A percentile compares a stretch with the other conserved stretches of the same genome.
These are phyloP conservation scores for Catharus bicknelli DNA, from an alignment of 2,113 vertebrate genomes.

Conservation along the genomic window DNA sequence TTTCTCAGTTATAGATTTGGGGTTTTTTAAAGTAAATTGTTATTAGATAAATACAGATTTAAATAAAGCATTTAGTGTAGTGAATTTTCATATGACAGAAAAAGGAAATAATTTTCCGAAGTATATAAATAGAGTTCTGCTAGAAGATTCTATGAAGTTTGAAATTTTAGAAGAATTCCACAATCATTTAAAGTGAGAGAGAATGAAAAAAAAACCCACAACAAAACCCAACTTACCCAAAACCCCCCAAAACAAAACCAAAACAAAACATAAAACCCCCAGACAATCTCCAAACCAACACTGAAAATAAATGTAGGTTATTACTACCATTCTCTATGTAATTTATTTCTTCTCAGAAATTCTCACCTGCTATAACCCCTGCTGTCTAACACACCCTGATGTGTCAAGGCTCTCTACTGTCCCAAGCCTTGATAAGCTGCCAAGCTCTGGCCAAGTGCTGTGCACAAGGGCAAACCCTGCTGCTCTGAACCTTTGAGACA, in stretches of 20 bases:
- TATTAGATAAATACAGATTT: not conserved
- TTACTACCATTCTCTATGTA: not conserved
- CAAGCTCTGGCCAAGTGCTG: not conserved
- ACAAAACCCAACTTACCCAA: not conserved
- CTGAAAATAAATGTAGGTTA: not conserved
- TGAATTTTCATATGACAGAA: not conserved
- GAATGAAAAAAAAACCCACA: rapidly evolving
- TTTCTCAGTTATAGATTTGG: not conserved
- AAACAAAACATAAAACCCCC: not conserved
- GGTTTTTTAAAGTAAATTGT: not conserved
- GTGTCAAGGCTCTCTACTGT: not conserved
- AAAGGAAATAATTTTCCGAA: not conserved
- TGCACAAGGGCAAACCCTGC: not conserved
- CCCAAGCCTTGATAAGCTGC: not conserved
- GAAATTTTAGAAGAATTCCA: not conserved
- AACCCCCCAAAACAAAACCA: not conserved
- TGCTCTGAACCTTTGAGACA: not conserved
- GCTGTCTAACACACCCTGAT: not conserved
- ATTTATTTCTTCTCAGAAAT: not conserved
- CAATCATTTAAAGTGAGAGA: not conserved
- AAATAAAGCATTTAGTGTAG: not conserved
- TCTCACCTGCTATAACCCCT: not conserved
- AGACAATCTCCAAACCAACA: not conserved
- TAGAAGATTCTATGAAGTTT: not conserved
- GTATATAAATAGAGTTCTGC: not conserved